Base-by-base conservation (phyloP, 2,113 vertebrate species). In the Aspiorhynchus laticeps region DNA sequence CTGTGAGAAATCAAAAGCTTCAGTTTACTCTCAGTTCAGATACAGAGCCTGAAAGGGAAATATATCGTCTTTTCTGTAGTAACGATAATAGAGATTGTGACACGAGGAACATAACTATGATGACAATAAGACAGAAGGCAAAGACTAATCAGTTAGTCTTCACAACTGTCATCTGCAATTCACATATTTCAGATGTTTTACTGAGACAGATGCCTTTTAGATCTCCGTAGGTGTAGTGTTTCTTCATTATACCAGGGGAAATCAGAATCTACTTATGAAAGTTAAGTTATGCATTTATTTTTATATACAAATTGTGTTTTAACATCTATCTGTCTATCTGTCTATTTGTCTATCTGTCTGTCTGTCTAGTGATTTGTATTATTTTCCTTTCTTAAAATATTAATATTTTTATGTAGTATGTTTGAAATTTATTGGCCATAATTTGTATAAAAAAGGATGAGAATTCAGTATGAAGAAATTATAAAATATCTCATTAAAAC, bases 21-120 rank as follows among this genome's bases (percentile, higher is more conserved):
- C 15, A 63, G 71, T 86, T 85, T 85, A 67, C 63, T 87, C 79
- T 88, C 75, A 59, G 83, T 67, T 78, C 74, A 86, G 33, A 83
- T 74, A 74, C 7, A 48, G 8, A 73, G n/a, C 33, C 51, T 21
- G 12, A 74, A 36, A 84, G 26, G 41, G 53, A 74, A 75, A 56
- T 41, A 38, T 71, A 51, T 51, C 0, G 19, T 56, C 5, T 73
- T 74, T 59, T 59, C 0, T 59, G 24, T 41, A 19, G 31, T 38
- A 71, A 24, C 5, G 33, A 84, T 73, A 84, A 74, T 73, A 7
- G 24, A 56, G 69, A 59, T 36, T 53, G 43, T 74, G 82, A 84
- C 82, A 56, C 7, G 14, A 84, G 33, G 24, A 84, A 41, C 81
- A 53, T 36, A 71, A 71, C 81, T n/a, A 71, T 83, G n/a, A 83